Conservation (phyloP, 2,113 vertebrate genomes). For the Pterocles gutturalis region DNA sequence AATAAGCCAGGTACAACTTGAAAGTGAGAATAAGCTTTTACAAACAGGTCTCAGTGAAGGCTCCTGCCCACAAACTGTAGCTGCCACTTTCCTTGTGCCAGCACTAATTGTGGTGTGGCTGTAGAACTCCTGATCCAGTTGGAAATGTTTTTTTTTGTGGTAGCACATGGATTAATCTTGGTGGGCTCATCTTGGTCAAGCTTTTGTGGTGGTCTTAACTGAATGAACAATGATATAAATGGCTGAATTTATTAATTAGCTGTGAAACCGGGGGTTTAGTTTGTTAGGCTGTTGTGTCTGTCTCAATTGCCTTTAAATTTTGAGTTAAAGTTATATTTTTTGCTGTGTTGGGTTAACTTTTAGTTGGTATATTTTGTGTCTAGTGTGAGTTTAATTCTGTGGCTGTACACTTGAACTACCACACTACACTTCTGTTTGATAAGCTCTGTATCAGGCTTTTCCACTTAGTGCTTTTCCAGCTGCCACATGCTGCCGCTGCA, state of each 20-base stretch:
- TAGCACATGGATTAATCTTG: background rate
- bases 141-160: background rate
- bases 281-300: background rate
- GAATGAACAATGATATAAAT: background rate
- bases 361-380: background rate
- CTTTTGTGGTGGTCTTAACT: background rate
- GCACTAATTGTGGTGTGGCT: background rate
- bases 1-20: background rate
- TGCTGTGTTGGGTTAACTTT: background rate
- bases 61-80: background rate
- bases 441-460: background rate
- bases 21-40: background rate
- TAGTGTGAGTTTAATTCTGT: background rate
- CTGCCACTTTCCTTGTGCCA: background rate
- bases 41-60: background rate
- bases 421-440: background rate
- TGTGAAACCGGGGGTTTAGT: background rate
- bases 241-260: background rate
- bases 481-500: background rate
- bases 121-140: background rate
- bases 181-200: background rate
- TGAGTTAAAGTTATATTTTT: background rate
- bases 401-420: background rate
- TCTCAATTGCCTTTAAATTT: background rate
- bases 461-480: background rate